Evolutionary conservation across 2,113 vertebrate genomes (phyloP).

Genomic region (Odontesthes bonariensis): DNA sequence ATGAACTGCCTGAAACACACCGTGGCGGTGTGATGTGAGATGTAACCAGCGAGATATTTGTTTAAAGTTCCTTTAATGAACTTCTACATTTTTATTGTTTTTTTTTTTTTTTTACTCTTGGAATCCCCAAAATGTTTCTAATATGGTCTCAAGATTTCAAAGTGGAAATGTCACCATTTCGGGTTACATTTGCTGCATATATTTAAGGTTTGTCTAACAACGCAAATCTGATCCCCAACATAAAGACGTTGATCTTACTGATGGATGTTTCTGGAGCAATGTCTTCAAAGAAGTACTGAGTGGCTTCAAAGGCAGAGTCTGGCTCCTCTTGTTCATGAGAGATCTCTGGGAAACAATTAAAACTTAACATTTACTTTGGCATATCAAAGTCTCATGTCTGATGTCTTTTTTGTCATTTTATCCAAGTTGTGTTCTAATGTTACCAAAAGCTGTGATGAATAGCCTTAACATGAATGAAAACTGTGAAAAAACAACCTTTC

Average conservation of each 20-base stretch:
- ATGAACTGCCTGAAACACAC: not conserved
- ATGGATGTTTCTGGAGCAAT: conserved; percentile 94
- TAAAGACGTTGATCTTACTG: conserved; percentile 71
- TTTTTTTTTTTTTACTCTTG: not conserved
- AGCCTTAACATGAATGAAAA: no score
- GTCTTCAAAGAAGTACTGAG: conserved; percentile 99
- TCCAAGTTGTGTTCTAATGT: not conserved
- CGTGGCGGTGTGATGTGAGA: no score
- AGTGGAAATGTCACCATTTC: no score
- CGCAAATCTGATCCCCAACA: not conserved
- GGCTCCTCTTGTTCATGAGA: conserved; percentile 93
- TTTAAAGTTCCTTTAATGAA: no score
- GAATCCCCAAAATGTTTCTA: not conserved
- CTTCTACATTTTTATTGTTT: not conserved
- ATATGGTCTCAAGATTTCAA: no score
- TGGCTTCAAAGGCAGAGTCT: conserved; percentile 98
- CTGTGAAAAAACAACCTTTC: no score
- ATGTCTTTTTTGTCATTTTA: not conserved
- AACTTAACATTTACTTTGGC: not conserved
- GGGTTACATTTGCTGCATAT: not conserved
- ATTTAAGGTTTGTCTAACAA: no score
- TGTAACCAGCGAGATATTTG: no score
- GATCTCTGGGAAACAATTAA: conserved; percentile 74
- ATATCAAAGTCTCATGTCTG: not conserved
- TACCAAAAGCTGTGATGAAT: not conserved